Evolutionary conservation across 1,140 invertebrate genomes (phyloP).

Genomic region (Hyles vespertilio): DNA sequence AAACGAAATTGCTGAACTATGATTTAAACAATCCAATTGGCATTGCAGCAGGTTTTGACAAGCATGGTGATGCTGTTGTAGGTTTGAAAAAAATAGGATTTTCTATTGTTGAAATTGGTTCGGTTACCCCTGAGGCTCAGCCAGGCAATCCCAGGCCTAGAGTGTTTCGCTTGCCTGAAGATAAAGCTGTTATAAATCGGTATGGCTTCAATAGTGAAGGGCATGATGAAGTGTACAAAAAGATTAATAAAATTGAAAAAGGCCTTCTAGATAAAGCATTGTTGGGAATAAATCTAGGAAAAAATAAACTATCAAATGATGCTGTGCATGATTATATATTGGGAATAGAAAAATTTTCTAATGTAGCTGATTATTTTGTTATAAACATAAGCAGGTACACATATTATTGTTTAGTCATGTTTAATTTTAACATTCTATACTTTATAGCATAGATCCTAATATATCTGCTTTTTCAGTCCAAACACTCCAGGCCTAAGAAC

Average conservation of each 20-base stretch:
- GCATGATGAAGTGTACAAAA: constrained; percentile 82
- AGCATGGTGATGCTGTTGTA: constrained; percentile 93
- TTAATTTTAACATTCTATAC: not conserved
- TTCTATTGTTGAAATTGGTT: constrained; percentile 97
- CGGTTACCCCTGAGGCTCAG: constrained; percentile 95
- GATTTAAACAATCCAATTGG: constrained; percentile 93
- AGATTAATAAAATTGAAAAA: constrained; percentile 78
- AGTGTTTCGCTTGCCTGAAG: constrained; percentile 91
- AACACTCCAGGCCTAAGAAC: constrained; percentile 95
- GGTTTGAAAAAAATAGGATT: constrained; percentile 92
- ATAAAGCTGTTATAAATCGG: constrained; percentile 96
- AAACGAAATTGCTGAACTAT: constrained; percentile 82
- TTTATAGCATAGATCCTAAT: constrained; percentile 2
- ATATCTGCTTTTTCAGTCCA: constrained; percentile 77
- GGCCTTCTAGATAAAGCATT: constrained; percentile 76
- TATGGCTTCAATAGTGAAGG: constrained; percentile 97
- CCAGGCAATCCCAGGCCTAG: constrained; percentile 93
- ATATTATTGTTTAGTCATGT: not conserved
- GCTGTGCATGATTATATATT: constrained; percentile 87
- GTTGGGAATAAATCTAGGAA: constrained; percentile 95
- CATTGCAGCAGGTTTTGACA: constrained; percentile 98
- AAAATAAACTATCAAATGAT: constrained; percentile 91
- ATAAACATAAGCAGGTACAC: constrained; percentile 89
- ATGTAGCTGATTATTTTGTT: constrained; percentile 91
- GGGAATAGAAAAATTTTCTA: constrained; percentile 85